phyloP scores from a whole-genome alignment of 2,113 vertebrate genomes.

The Alouatta palliata region DNA sequence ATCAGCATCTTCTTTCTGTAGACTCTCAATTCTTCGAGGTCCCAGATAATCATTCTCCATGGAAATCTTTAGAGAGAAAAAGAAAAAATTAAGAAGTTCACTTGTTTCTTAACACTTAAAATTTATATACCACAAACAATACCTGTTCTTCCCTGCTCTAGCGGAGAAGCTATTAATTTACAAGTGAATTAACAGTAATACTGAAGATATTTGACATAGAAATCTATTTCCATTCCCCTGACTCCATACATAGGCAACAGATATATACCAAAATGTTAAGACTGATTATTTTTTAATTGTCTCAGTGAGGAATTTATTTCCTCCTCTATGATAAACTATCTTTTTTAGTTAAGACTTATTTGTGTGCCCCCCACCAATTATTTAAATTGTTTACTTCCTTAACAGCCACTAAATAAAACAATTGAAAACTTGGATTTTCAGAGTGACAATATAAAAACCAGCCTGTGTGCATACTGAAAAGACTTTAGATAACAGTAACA shows the following conservation, averaged over 20 bases:
- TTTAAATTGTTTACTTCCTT: constrained; percentile 21
- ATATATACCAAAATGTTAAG: background rate
- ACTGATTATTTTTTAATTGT: background rate
- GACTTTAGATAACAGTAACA: background rate
- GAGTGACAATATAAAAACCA: background rate
- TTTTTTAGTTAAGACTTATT: constrained; percentile 37
- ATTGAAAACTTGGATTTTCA: constrained; percentile 22
- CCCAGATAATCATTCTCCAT: constrained; percentile 98
- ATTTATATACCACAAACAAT: background rate
- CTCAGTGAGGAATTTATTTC: background rate
- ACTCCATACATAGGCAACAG: background rate
- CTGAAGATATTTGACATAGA: background rate
- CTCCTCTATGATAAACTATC: background rate
- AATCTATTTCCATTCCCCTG: background rate
- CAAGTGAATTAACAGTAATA: background rate
- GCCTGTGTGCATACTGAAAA: background rate
- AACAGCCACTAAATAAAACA: background rate
- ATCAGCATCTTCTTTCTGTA: constrained; percentile 95
- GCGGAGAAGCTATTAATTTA: background rate
- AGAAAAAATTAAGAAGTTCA: constrained; percentile 31
- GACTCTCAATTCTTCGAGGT: constrained; percentile 93
- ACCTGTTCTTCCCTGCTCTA: background rate
- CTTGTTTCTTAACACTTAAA: background rate
- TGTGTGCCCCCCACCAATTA: background rate
- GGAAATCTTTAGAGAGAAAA: constrained; percentile 88